phyloP scores from a whole-genome alignment of 2,797 vertebrate species.

The Gallinago nigripennis region DNA sequence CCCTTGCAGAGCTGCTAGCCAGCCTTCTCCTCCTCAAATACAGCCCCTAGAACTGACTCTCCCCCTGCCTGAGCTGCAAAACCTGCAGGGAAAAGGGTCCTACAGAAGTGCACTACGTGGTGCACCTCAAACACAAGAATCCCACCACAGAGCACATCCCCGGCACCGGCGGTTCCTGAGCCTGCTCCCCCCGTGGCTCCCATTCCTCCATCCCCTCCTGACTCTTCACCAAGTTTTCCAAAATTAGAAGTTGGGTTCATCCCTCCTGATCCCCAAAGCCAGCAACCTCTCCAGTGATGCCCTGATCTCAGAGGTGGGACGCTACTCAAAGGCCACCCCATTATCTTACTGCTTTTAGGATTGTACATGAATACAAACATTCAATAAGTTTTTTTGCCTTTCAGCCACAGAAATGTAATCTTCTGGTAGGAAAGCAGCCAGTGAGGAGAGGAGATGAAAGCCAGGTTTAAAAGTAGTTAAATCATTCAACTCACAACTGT shows the following conservation, averaged over 20 bases:
- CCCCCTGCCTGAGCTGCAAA: not conserved
- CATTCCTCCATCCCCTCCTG: not conserved
- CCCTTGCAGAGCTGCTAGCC: rapidly evolving
- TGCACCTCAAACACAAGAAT: not conserved
- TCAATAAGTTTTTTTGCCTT: not conserved
- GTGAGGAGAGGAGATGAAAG: not conserved
- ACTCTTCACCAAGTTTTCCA: not conserved
- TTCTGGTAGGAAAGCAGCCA: not conserved
- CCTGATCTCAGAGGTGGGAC: not conserved
- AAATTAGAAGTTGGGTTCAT: not conserved
- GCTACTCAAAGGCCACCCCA: not conserved
- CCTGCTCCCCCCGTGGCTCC: not conserved
- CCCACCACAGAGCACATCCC: not conserved
- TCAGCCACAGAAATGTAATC: not conserved
- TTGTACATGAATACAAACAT: conserved; percentile 1
- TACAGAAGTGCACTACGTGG: not conserved
- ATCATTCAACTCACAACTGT: not conserved
- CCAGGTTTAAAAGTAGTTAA: not conserved
- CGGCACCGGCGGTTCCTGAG: not conserved
- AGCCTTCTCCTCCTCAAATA: not conserved
- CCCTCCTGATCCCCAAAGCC: not conserved
- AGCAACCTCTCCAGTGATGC: not conserved
- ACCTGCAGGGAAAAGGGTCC: not conserved
- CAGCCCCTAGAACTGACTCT: not conserved
- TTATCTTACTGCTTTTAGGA: not conserved